These are phyloP conservation scores for Drosophila borealis DNA, from an alignment of 2,888 invertebrate species.

Conservation along the genomic window DNA sequence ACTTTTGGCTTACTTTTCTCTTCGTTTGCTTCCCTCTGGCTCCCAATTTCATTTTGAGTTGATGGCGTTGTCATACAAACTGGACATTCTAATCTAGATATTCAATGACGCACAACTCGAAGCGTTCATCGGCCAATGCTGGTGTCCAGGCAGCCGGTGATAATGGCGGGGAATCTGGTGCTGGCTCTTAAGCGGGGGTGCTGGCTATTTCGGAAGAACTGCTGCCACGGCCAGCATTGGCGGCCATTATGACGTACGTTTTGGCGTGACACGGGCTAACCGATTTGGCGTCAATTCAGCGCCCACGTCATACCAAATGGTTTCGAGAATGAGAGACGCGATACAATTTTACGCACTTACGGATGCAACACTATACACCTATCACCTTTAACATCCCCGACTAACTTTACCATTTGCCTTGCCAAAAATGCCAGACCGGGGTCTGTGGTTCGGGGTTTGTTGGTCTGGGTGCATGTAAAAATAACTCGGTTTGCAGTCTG, in stretches of 20 bases:
- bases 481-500: slow-evolving; percentile 12
- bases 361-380: slow-evolving; percentile 97
- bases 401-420: slow-evolving; percentile 6
- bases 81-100: slow-evolving; percentile 90
- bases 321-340: slow-evolving; percentile 94
- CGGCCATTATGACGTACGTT: slow-evolving; percentile 90
- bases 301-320: slow-evolving; percentile 93
- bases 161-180: slow-evolving; percentile 58
- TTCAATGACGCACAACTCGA: slow-evolving; percentile 83
- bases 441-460: neutral
- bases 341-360: slow-evolving; percentile 94
- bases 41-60: slow-evolving; percentile 85
- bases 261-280: slow-evolving; percentile 97
- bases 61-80: slow-evolving; percentile 97
- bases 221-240: slow-evolving; percentile 55
- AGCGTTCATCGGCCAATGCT: slow-evolving; percentile 84
- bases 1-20: slow-evolving; percentile 11
- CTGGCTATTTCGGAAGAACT: slow-evolving; percentile 57
- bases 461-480: neutral
- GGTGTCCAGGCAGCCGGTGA: slow-evolving; percentile 45
- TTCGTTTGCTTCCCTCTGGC: slow-evolving; percentile 42
- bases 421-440: slow-evolving; percentile 8
- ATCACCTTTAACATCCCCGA: slow-evolving; percentile 94
- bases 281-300: slow-evolving; percentile 93
- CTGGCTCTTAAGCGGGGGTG: too few species aligned